phyloP scores from a whole-genome alignment of 92 coral and sea anemone genomes.

The Heliopora coerulea region DNA sequence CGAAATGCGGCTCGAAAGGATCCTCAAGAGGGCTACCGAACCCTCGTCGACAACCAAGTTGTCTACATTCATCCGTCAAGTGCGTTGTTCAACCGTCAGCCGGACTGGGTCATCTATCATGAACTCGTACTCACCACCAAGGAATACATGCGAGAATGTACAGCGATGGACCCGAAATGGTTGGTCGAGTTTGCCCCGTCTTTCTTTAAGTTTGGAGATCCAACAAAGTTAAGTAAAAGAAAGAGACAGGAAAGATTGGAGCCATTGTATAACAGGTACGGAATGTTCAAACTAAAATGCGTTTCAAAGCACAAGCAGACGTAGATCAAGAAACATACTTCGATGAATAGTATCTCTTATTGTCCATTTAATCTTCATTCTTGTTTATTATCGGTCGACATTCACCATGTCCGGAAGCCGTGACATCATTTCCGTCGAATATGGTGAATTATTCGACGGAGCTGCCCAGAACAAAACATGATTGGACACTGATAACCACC shows the following conservation, averaged over 20 bases:
- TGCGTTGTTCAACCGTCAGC: constrained; percentile 95
- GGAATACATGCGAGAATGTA: constrained; percentile 97
- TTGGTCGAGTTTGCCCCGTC: constrained; percentile 97
- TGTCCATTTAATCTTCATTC: too few species aligned
- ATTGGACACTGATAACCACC: too few species aligned
- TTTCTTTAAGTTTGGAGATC: constrained; percentile 88
- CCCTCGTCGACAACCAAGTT: constrained; percentile 92
- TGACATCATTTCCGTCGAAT: too few species aligned
- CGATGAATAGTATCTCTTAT: too few species aligned
- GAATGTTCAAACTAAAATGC: not conserved
- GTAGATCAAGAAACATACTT: too few species aligned
- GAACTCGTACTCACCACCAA: constrained; percentile 93
- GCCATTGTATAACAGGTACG: constrained; percentile 95
- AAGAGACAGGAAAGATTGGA: constrained; percentile 93
- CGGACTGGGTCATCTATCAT: constrained; percentile 99
- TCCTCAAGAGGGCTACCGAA: constrained; percentile 99
- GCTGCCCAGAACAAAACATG: too few species aligned
- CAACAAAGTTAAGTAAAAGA: constrained; percentile 93
- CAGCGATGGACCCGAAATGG: constrained; percentile 96
- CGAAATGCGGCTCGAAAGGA: constrained; percentile 97
- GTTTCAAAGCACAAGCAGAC: too few species aligned
- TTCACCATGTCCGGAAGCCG: too few species aligned
- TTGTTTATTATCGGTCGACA: too few species aligned
- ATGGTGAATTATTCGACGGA: too few species aligned
- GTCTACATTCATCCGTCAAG: constrained; percentile 98